Conservation (phyloP, 2,888 invertebrate species). For the Eristalis intricaria region DNA sequence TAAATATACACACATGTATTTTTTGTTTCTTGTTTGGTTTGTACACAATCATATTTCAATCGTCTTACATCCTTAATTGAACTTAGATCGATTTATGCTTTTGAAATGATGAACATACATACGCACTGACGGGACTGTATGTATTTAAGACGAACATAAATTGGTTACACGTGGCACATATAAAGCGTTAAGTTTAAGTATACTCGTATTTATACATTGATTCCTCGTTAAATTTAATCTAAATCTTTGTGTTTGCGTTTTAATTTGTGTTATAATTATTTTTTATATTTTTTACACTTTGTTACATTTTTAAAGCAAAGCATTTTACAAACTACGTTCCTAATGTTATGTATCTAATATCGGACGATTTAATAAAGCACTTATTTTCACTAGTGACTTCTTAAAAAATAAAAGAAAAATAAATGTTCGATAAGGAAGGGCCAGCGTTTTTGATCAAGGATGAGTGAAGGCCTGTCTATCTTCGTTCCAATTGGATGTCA, state of each 20-base stretch:
- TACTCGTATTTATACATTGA: background rate
- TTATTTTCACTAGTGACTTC: constrained; percentile 20
- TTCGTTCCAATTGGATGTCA: no score
- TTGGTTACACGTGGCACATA: background rate
- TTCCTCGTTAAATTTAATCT: no score
- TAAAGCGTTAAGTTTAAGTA: background rate
- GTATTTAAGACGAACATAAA: background rate
- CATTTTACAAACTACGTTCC: background rate
- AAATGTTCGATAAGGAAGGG: no score
- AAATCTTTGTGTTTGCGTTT: no score
- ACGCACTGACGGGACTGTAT: no score
- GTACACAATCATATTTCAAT: constrained; percentile 21
- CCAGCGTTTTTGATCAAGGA: no score
- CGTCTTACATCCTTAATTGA: background rate
- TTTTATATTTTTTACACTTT: background rate
- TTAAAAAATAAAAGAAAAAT: background rate
- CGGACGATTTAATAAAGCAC: constrained; percentile 69
- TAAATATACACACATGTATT: background rate
- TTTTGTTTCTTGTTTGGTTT: background rate
- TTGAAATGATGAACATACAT: no score
- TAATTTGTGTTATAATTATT: background rate
- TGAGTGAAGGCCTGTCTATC: no score
- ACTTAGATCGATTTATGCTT: background rate
- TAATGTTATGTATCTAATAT: constrained; percentile 23
- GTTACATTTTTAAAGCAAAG: constrained; percentile 47